These are phyloP conservation scores for Drosophila limbata DNA, from an alignment of 2,888 invertebrate genomes.

Conservation along the genomic window DNA sequence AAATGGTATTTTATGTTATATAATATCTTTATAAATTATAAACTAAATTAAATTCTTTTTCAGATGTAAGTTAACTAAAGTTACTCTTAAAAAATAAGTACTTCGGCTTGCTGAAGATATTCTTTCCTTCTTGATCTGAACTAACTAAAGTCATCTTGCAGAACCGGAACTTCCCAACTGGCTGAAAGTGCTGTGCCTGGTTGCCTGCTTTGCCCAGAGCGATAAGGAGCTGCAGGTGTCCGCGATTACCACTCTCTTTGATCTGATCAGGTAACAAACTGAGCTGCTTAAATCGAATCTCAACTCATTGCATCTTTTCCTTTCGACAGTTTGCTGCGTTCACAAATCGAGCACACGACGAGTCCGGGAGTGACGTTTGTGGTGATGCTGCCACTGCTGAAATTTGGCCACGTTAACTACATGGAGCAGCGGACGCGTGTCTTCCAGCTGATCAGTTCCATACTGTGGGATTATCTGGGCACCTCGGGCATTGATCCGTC, in stretches of 20 bases:
- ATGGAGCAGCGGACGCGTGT: conserved; percentile 89
- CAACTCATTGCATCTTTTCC: background rate
- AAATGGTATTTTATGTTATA: too few species aligned
- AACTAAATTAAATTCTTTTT: too few species aligned
- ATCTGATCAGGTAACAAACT: conserved; percentile 87
- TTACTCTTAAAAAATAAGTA: too few species aligned
- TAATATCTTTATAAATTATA: too few species aligned
- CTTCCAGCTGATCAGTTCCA: conserved; percentile 89
- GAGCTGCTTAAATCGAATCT: background rate
- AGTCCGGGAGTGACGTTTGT: conserved; percentile 88
- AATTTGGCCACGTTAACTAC: conserved; percentile 88
- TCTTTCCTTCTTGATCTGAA: too few species aligned
- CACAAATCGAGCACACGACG: conserved; percentile 85
- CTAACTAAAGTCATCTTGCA: conserved; percentile 1
- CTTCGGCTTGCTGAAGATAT: background rate
- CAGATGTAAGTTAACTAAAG: too few species aligned
- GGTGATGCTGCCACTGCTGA: conserved; percentile 89
- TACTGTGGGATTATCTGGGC: conserved; percentile 90
- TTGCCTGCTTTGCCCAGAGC: conserved; percentile 88
- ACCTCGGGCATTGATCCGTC: conserved; percentile 80
- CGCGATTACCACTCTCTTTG: conserved; percentile 90
- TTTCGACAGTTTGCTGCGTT: conserved; percentile 81
- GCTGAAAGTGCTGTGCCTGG: conserved; percentile 90
- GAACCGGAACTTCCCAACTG: conserved; percentile 88
- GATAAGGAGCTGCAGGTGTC: conserved; percentile 88